Conservation (phyloP, 2,113 vertebrate genomes). For the Bombycilla garrulus region DNA sequence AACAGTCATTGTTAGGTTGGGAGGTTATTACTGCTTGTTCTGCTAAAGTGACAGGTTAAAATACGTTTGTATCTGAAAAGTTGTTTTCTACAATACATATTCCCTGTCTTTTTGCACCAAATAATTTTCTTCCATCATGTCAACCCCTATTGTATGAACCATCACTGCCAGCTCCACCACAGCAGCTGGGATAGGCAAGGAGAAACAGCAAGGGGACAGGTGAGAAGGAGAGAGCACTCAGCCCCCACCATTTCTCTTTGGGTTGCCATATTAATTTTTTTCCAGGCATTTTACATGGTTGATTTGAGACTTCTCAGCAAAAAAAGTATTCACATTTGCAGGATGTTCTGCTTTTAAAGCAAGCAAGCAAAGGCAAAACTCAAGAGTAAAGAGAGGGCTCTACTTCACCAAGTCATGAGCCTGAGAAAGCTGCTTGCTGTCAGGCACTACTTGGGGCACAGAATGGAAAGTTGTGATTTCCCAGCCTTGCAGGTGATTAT, state of each 20-base stretch:
- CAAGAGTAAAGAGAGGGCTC: neutral
- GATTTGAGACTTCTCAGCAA: neutral
- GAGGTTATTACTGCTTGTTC: constrained; percentile 57
- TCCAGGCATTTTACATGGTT: neutral
- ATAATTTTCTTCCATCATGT: neutral
- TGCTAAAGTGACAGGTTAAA: constrained; percentile 50
- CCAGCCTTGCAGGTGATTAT: neutral
- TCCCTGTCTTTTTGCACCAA: neutral
- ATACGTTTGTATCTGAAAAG: constrained; percentile 13
- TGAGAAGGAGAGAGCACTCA: neutral
- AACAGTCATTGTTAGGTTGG: constrained; percentile 50
- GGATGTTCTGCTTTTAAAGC: neutral
- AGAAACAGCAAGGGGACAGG: neutral
- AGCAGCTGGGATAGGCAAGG: neutral
- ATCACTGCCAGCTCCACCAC: neutral
- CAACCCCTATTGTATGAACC: neutral
- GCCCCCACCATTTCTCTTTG: neutral
- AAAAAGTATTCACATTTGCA: rapidly evolving
- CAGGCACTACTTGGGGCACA: neutral
- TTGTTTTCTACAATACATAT: constrained; percentile 14
- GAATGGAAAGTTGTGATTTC: neutral
- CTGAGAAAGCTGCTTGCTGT: neutral
- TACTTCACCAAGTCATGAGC: neutral
- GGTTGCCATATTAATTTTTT: neutral
- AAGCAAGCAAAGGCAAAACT: neutral